Percentiles rank a stretch among this genome's conserved stretches.
phyloP scores from a whole-genome alignment of 2,797 vertebrate species.

The Acanthurus lineatus region DNA sequence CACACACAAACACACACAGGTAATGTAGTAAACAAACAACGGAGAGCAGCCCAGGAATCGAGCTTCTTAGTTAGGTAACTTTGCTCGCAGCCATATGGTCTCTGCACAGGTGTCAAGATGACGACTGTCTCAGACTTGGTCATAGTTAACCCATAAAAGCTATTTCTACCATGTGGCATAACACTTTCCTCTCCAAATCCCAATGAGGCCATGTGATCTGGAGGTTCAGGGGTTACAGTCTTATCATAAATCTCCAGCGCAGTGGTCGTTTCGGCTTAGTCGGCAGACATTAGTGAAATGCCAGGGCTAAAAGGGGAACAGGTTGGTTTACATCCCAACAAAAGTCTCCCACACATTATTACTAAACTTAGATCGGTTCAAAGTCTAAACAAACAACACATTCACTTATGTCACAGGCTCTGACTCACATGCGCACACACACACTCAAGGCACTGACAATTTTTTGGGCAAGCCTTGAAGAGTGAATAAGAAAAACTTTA shows the following conservation, averaged over 20 bases:
- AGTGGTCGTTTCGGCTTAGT: slow-evolving; percentile 37
- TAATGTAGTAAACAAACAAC: slow-evolving; percentile 60
- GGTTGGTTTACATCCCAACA: slow-evolving; percentile 60
- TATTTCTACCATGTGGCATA: slow-evolving; percentile 56
- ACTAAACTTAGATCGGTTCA: slow-evolving; percentile 40
- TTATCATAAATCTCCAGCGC: slow-evolving; percentile 57
- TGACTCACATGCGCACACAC: slow-evolving; percentile 13
- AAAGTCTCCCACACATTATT: slow-evolving; percentile 55
- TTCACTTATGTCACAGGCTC: slow-evolving; percentile 17
- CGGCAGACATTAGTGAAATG: slow-evolving; percentile 51
- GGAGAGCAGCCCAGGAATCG: slow-evolving; percentile 30
- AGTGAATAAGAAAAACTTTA: slow-evolving; percentile 4
- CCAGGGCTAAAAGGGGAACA: slow-evolving; percentile 61
- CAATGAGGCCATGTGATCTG: slow-evolving; percentile 46
- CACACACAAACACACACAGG: slow-evolving; percentile 20
- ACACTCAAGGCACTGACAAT: not conserved
- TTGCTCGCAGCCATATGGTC: slow-evolving; percentile 55
- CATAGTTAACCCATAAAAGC: not conserved
- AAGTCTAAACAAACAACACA: slow-evolving; percentile 8
- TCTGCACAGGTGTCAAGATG: slow-evolving; percentile 53
- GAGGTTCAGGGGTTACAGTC: slow-evolving; percentile 33
- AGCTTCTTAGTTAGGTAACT: slow-evolving; percentile 60
- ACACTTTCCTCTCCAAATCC: slow-evolving; percentile 32
- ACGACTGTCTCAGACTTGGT: slow-evolving; percentile 8
- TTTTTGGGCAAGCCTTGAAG: not conserved